phyloP scores from a whole-genome alignment of 2,888 invertebrate species.

The Clunio marinus region DNA sequence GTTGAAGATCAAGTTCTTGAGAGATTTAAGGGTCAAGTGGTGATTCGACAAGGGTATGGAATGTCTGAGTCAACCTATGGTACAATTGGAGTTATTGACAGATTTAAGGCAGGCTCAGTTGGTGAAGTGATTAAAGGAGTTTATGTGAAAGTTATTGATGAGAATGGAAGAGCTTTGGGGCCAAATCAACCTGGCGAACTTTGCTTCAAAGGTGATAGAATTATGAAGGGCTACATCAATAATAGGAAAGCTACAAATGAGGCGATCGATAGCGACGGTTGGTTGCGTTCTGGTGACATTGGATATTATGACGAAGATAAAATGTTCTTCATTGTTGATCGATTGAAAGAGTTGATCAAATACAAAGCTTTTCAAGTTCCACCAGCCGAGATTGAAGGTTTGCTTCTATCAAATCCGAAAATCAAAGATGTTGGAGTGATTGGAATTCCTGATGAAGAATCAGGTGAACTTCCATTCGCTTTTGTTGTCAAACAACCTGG shows the following conservation, averaged over 20 bases:
- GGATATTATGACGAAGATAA: conserved; percentile 75
- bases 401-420: conserved; percentile 61
- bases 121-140: conserved; percentile 61
- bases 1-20: conserved; percentile 53
- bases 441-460: conserved; percentile 66
- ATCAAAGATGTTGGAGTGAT: conserved; percentile 72
- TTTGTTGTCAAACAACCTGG: conserved; percentile 65
- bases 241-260: conserved; percentile 58
- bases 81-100: not conserved
- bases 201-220: conserved; percentile 67
- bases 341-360: conserved; percentile 78
- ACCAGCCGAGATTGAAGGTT: conserved; percentile 73
- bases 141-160: conserved; percentile 56
- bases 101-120: conserved; percentile 54
- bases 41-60: conserved; percentile 60
- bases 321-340: conserved; percentile 69
- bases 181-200: conserved; percentile 66
- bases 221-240: conserved; percentile 73
- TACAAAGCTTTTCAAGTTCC: conserved; percentile 75
- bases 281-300: conserved; percentile 74
- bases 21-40: not conserved
- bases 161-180: conserved; percentile 56
- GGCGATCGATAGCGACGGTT: conserved; percentile 66
- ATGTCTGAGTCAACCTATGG: conserved; percentile 66
- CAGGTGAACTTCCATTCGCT: conserved; percentile 72